Percentiles rank a stretch among this genome's conserved stretches.
Conservation (phyloP, 2,888 invertebrate species). For the Diabrotica balteata region DNA sequence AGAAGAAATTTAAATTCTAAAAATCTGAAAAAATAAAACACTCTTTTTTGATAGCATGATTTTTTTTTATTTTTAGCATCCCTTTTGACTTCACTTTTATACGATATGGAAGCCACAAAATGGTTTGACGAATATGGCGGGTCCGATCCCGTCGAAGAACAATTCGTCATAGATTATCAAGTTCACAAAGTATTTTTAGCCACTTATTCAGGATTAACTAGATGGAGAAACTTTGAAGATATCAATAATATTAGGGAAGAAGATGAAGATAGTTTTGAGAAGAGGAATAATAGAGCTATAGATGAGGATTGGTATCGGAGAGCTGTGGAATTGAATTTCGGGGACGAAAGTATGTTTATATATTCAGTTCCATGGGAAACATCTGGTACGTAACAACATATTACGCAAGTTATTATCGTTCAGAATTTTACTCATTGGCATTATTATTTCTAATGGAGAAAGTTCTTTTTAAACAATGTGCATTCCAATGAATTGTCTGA, state of each 20-base stretch:
- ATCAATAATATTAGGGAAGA: constrained; percentile 41
- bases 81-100: constrained; percentile 42
- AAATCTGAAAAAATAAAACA: too few species aligned
- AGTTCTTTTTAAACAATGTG: too few species aligned
- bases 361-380: constrained; percentile 78
- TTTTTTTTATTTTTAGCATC: constrained; percentile 18
- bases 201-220: constrained; percentile 86
- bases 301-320: constrained; percentile 90
- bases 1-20: too few species aligned
- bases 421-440: too few species aligned
- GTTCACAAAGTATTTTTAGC: constrained; percentile 75
- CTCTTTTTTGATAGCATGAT: too few species aligned
- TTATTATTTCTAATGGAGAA: too few species aligned
- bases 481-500: too few species aligned
- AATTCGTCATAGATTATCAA: constrained; percentile 36
- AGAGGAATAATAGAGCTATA: constrained; percentile 72
- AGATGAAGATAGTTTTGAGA: constrained; percentile 61
- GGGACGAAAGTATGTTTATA: constrained; percentile 79
- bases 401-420: too few species aligned
- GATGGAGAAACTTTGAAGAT: constrained; percentile 71
- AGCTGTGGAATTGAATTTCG: constrained; percentile 83
- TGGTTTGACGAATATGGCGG: constrained; percentile 50
- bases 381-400: constrained; percentile 47
- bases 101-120: constrained; percentile 52
- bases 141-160: constrained; percentile 38